A percentile compares a stretch with the other conserved stretches of the same genome.
phyloP scores from a whole-genome alignment of 2,888 invertebrate species.

The Philaethria dido region DNA sequence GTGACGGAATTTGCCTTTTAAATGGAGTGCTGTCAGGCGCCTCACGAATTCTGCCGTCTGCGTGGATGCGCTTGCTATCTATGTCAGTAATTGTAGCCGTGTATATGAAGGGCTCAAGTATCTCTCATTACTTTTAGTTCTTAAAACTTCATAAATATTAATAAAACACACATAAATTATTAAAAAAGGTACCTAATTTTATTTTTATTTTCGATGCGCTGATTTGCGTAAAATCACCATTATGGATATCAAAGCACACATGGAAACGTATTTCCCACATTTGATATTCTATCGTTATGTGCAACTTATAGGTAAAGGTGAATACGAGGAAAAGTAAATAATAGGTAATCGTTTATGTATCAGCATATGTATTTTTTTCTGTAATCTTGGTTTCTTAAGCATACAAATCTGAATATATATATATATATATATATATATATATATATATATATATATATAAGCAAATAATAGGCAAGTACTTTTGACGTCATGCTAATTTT shows the following conservation, averaged over 20 bases:
- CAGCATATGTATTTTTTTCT: neutral
- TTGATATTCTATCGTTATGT: neutral
- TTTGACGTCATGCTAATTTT: conserved; percentile 11
- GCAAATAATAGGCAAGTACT: too few relatives aligned
- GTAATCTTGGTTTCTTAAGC: neutral
- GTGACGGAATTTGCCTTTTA: conserved; percentile 78
- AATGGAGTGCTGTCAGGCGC: conserved; percentile 69
- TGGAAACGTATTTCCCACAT: neutral
- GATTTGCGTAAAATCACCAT: neutral
- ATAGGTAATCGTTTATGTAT: neutral
- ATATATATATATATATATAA: neutral
- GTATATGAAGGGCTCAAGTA: neutral
- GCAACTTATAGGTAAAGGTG: neutral
- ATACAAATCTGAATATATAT: neutral
- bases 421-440: neutral
- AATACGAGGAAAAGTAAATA: conserved; percentile 9
- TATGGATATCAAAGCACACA: neutral
- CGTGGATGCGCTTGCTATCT: conserved; percentile 68
- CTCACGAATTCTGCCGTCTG: conserved; percentile 65
- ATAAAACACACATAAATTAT: too few relatives aligned
- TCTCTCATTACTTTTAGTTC: neutral
- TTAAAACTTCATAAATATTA: neutral
- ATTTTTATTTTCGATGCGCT: neutral
- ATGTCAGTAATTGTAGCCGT: conserved; percentile 65
- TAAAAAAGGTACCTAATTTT: neutral